Conservation (phyloP, 2,888 invertebrate species). For the Anagyrus pseudococci region DNA sequence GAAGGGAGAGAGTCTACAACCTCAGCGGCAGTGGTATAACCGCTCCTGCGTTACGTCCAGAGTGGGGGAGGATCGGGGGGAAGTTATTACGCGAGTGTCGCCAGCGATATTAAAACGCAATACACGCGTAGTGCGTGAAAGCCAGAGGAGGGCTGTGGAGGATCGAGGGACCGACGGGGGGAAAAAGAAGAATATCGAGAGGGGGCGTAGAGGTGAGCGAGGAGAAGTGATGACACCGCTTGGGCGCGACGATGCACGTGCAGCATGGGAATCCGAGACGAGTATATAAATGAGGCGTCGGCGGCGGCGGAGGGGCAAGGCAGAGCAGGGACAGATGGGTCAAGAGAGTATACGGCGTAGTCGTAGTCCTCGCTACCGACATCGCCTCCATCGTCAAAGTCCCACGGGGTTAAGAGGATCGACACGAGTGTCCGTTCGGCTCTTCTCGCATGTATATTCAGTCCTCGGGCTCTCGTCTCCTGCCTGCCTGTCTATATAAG, state of each 20-base stretch:
- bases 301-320: conserved; percentile 31
- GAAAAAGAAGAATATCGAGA: conserved; percentile 25
- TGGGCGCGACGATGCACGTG: conserved; percentile 58
- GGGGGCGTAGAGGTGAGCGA: conserved; percentile 11
- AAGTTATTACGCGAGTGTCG: conserved; percentile 38
- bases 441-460: conserved; percentile 13
- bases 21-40: conserved; percentile 15
- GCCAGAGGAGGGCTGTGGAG: neutral
- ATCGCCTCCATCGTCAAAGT: conserved; percentile 43
- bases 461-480: neutral
- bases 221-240: conserved; percentile 59
- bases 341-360: too few species aligned
- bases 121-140: conserved; percentile 39
- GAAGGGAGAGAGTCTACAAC: conserved; percentile 37
- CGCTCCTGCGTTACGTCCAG: neutral
- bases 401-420: conserved; percentile 53
- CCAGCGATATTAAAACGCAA: conserved; percentile 59
- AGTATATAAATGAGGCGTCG: conserved; percentile 28
- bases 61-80: conserved; percentile 34
- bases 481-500: neutral
- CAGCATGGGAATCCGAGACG: conserved; percentile 60
- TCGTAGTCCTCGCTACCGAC: too few species aligned
- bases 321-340: conserved; percentile 48
- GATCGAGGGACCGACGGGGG: neutral
- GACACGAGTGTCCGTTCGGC: conserved; percentile 27